A percentile compares a stretch with the other conserved stretches of the same genome.
phyloP scores from a whole-genome alignment of 2,797 vertebrate genomes.

The Manis crassicaudata region DNA sequence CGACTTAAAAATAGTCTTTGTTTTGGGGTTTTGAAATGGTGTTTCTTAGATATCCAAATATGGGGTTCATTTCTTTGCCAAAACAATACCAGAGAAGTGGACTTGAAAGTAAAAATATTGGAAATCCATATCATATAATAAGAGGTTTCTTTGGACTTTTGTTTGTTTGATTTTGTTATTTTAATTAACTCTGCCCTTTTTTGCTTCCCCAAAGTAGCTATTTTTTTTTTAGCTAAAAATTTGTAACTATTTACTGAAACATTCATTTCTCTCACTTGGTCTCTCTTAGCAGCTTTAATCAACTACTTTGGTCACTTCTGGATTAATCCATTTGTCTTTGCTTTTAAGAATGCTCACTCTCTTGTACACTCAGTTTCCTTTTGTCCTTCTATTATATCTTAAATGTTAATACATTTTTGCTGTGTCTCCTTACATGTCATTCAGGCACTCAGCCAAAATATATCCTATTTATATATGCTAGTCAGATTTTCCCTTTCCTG shows the following conservation, averaged over 20 bases:
- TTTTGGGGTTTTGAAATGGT: neutral
- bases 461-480: neutral
- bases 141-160: neutral
- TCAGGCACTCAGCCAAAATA: neutral
- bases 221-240: neutral
- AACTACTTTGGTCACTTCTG: neutral
- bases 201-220: neutral
- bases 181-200: slow-evolving; percentile 34
- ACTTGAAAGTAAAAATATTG: slow-evolving; percentile 12
- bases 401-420: slow-evolving; percentile 12
- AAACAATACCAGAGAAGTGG: neutral
- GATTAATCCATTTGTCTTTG: neutral
- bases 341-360: slow-evolving; percentile 25
- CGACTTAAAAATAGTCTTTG: slow-evolving; percentile 22
- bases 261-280: neutral
- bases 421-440: neutral
- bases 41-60: neutral
- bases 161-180: neutral
- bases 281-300: neutral
- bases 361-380: neutral
- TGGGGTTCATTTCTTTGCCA: neutral
- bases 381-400: neutral
- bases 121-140: neutral
- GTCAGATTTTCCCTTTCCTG: neutral
- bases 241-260: neutral